Conservation (phyloP, 1,140 invertebrate species). For the Spodoptera litura region DNA sequence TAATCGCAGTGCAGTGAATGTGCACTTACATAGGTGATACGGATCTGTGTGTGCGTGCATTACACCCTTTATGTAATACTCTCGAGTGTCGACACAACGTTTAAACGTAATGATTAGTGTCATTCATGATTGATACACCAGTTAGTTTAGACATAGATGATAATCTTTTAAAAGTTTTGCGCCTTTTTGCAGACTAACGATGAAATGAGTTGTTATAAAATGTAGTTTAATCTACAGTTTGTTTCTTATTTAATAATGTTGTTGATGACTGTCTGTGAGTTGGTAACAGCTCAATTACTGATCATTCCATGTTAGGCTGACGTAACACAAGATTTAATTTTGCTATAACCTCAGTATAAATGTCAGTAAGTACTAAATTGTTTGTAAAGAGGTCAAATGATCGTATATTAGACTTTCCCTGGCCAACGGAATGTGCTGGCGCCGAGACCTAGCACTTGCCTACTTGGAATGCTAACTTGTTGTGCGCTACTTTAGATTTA, state of each 20-base stretch:
- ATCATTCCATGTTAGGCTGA: constrained; percentile 3
- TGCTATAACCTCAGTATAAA: constrained; percentile 7
- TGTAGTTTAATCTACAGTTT: neutral
- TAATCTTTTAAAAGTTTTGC: neutral
- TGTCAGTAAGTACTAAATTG: constrained; percentile 29
- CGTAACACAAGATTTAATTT: constrained; percentile 18
- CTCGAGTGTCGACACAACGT: constrained; percentile 11
- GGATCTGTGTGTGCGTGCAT: constrained; percentile 3
- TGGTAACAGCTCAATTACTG: neutral
- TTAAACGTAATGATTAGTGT: constrained; percentile 22
- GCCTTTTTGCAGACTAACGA: neutral
- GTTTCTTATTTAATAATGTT: neutral
- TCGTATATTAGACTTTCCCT: constrained; percentile 50
- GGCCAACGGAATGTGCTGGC: constrained; percentile 32
- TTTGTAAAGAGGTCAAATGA: constrained; percentile 28
- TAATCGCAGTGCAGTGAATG: constrained; percentile 33
- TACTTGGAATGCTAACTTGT: constrained; percentile 46
- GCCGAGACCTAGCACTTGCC: constrained; percentile 29
- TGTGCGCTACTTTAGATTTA: constrained; percentile 24
- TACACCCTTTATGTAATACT: neutral
- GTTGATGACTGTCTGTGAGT: neutral
- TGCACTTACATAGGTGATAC: constrained; percentile 7
- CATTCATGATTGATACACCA: constrained; percentile 2
- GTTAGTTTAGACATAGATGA: neutral
- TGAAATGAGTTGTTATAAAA: neutral